Conservation (phyloP, 2,113 vertebrate species). For the Odontesthes bonariensis region DNA sequence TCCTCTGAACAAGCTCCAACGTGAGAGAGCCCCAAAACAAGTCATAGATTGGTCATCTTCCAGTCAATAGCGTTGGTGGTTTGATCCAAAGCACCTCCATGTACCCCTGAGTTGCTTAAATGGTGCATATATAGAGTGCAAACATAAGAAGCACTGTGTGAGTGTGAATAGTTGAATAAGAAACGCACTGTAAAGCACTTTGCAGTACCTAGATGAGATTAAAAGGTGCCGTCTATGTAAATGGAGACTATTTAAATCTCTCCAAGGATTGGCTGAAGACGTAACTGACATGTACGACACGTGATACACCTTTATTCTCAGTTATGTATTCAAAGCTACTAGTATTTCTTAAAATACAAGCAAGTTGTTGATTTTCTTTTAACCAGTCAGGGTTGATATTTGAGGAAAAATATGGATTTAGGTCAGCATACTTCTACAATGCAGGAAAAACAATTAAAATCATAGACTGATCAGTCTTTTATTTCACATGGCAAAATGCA, state of each 20-base stretch:
- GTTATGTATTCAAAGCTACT: not conserved
- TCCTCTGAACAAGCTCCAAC: too few relatives aligned
- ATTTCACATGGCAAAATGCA: not conserved
- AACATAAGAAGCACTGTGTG: too few relatives aligned
- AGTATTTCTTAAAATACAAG: not conserved
- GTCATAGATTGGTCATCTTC: too few relatives aligned
- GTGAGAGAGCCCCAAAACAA: too few relatives aligned
- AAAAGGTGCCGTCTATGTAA: not conserved
- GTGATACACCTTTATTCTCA: not conserved
- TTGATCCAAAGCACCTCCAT: too few relatives aligned
- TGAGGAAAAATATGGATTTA: not conserved
- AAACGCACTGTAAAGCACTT: not conserved
- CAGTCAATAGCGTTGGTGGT: too few relatives aligned
- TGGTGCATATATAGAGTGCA: too few relatives aligned
- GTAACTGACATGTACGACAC: not conserved
- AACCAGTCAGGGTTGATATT: conserved; percentile 13
- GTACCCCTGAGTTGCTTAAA: too few relatives aligned
- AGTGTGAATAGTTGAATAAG: not conserved
- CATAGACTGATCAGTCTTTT: not conserved
- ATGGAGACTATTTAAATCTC: not conserved
- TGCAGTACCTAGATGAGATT: not conserved
- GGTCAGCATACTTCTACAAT: not conserved
- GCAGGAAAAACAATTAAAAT: too few relatives aligned
- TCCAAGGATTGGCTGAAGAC: not conserved
- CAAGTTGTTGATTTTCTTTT: conserved; percentile 17